These are phyloP conservation scores for Ptychoptera albimana DNA, from an alignment of 2,888 invertebrate species.

Conservation along the genomic window DNA sequence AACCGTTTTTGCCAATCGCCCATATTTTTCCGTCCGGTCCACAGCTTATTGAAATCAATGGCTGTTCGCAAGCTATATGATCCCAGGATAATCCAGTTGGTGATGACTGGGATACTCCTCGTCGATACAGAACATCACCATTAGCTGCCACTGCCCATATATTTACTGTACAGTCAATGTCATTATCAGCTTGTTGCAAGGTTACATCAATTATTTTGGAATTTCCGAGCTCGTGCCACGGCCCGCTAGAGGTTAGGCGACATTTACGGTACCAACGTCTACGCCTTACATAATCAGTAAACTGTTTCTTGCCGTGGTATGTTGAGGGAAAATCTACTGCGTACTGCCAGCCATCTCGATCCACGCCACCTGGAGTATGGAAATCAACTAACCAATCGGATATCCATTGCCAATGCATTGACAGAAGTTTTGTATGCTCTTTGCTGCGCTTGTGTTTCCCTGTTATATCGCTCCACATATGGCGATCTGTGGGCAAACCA, in stretches of 20 bases:
- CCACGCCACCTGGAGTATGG: conserved; percentile 76
- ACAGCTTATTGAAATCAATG: conserved; percentile 53
- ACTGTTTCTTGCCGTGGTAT: conserved; percentile 70
- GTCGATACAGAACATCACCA: conserved; percentile 71
- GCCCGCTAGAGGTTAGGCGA: conserved; percentile 66
- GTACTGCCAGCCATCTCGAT: conserved; percentile 89
- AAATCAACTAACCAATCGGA: conserved; percentile 91
- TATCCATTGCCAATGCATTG: conserved; percentile 77
- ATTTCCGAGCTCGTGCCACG: conserved; percentile 78
- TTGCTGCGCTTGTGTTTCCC: conserved; percentile 71
- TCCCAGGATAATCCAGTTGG: conserved; percentile 47
- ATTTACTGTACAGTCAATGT: conserved; percentile 33
- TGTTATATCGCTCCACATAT: conserved; percentile 83
- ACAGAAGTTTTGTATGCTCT: conserved; percentile 72
- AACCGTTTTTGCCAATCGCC: conserved; percentile 74
- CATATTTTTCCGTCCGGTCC: conserved; percentile 55
- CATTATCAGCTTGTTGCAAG: conserved; percentile 43
- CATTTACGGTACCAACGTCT: conserved; percentile 74
- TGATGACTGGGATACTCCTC: conserved; percentile 55
- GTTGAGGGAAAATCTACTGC: conserved; percentile 81
- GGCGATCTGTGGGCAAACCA: conserved; percentile 70
- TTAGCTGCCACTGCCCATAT: conserved; percentile 78
- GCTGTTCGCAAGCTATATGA: conserved; percentile 52
- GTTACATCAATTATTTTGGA: conserved; percentile 71
- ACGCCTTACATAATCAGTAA: conserved; percentile 78